Conservation (phyloP, 2,797 vertebrate species). For the Dromococcyx pavoninus region DNA sequence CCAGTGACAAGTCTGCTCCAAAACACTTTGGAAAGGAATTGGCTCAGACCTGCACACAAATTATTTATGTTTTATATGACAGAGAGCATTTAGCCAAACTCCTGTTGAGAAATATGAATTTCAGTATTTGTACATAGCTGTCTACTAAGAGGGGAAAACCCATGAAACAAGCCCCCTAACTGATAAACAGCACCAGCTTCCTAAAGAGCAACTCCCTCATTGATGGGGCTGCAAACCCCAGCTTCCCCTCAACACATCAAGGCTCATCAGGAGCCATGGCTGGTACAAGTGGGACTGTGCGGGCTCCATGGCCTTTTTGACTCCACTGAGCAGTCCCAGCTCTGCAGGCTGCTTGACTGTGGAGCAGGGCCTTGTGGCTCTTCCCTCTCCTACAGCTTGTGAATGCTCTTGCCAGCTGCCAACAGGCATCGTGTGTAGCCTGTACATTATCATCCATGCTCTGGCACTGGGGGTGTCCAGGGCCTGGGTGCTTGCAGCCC, state of each 20-base stretch:
- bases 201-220: neutral
- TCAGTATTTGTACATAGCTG: neutral
- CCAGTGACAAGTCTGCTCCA: neutral
- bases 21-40: neutral
- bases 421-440: neutral
- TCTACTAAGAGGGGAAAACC: neutral
- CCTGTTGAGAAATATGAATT: neutral
- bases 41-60: neutral
- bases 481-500: rapidly evolving
- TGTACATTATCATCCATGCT: neutral
- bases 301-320: neutral
- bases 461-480: neutral
- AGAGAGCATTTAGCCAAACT: neutral
- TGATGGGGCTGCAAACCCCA: neutral
- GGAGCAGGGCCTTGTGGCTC: neutral
- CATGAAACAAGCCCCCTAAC: neutral
- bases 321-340: neutral
- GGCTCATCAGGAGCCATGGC: neutral
- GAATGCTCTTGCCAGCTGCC: neutral
- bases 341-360: neutral
- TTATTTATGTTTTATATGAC: neutral
- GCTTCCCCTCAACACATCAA: rapidly evolving
- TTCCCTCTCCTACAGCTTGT: neutral
- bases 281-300: rapidly evolving
- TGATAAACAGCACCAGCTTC: neutral